phyloP scores from a whole-genome alignment of 2,113 vertebrate species.

The Chinchilla lanigera region DNA sequence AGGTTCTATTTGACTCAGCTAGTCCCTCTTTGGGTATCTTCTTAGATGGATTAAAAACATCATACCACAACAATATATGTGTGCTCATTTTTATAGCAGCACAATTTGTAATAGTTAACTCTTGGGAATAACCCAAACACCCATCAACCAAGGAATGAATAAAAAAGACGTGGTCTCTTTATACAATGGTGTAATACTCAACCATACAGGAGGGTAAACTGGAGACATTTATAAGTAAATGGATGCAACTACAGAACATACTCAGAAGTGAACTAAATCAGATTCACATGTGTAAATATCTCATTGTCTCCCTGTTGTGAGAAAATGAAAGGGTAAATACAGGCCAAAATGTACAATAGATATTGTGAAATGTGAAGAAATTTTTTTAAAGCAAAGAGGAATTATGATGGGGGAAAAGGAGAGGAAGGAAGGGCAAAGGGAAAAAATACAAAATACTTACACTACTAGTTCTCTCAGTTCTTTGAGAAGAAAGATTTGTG shows the following conservation, averaged over 20 bases:
- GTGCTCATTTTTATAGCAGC: too few relatives aligned
- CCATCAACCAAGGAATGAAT: not conserved
- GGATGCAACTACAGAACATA: not conserved
- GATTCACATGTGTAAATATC: not conserved
- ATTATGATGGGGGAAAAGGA: not conserved
- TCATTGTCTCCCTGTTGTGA: not conserved
- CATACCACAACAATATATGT: not conserved
- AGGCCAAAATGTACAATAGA: not conserved
- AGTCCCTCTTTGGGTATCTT: not conserved
- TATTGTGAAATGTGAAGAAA: not conserved
- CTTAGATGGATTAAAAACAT: not conserved
- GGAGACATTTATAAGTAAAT: not conserved
- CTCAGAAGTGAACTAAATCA: not conserved
- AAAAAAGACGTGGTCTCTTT: not conserved
- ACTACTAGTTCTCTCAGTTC: not conserved
- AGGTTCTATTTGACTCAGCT: not conserved
- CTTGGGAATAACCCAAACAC: not conserved
- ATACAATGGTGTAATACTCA: not conserved
- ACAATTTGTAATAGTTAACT: not conserved
- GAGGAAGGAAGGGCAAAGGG: not conserved
- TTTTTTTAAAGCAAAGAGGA: not conserved
- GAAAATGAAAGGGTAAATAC: not conserved
- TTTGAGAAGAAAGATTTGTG: not conserved
- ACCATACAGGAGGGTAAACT: not conserved
- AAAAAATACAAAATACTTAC: not conserved